Conservation (phyloP, 2,797 vertebrate species). For the Aotus griseimembra region DNA sequence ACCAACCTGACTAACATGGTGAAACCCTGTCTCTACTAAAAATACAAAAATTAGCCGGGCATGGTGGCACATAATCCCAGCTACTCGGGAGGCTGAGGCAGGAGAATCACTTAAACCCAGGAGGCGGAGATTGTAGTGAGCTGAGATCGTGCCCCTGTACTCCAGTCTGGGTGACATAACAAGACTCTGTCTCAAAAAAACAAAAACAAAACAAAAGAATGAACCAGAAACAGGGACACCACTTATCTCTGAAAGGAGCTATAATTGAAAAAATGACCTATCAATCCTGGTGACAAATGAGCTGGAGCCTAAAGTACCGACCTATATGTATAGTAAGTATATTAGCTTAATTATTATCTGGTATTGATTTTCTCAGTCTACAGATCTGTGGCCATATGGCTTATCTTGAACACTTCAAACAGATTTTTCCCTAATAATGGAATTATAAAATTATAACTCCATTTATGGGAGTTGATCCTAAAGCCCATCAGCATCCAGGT, state of each 20-base stretch:
- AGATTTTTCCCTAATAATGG: not conserved
- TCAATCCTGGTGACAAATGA: not conserved
- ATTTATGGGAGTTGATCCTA: not conserved
- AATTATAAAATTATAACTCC: constrained; percentile 27
- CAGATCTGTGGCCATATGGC: not conserved
- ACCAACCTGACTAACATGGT: not conserved
- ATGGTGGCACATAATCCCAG: not conserved
- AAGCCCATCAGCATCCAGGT: not conserved
- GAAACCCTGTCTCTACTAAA: not conserved
- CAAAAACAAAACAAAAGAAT: not conserved
- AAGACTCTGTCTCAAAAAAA: not conserved
- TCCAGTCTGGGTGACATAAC: not conserved
- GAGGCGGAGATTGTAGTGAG: not conserved
- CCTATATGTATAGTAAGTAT: not conserved
- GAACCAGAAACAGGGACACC: not conserved
- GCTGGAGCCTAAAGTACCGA: not conserved
- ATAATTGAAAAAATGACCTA: not conserved
- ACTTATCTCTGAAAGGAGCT: constrained; percentile 21
- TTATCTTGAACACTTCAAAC: not conserved
- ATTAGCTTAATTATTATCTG: not conserved
- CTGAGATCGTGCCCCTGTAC: not conserved
- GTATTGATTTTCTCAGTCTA: not conserved
- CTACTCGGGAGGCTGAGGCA: not conserved
- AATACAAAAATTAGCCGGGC: not conserved
- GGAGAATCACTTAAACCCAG: not conserved